Conservation (phyloP, 2,797 vertebrate species). For the Premnoplex brunnescens region DNA sequence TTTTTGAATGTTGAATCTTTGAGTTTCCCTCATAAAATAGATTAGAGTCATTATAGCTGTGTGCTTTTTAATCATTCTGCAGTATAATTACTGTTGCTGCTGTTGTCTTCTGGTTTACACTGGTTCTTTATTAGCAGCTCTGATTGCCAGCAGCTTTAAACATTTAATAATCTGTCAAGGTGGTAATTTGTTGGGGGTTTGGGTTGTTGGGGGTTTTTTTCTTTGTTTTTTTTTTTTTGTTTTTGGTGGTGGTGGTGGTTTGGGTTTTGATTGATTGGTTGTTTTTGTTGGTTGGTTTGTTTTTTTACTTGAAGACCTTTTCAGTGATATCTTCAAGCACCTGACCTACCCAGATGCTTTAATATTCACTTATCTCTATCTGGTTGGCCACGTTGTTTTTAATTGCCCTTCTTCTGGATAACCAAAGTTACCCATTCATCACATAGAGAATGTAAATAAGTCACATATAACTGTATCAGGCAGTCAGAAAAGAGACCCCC, state of each 20-base stretch:
- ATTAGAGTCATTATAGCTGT: conserved; percentile 67
- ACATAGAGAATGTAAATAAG: not conserved
- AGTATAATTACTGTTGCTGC: conserved; percentile 54
- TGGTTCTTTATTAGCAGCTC: conserved; percentile 57
- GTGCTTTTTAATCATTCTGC: conserved; percentile 70
- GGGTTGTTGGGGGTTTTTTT: no score
- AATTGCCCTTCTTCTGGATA: not conserved
- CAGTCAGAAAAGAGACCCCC: not conserved
- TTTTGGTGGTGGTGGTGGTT: not conserved
- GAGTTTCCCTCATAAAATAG: conserved; percentile 62
- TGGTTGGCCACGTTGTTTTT: not conserved
- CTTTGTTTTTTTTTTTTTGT: not conserved
- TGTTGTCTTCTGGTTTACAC: conserved; percentile 32
- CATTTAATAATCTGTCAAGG: conserved; percentile 55
- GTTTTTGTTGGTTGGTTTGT: not conserved
- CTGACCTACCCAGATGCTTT: not conserved
- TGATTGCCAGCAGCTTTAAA: conserved; percentile 56
- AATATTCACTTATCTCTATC: not conserved
- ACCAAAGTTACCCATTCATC: not conserved
- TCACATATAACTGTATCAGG: not conserved
- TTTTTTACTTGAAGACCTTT: not conserved
- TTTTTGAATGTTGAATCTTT: conserved; percentile 53
- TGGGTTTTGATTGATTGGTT: no score
- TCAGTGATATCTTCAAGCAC: not conserved
- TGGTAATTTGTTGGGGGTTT: not conserved